Conservation (phyloP, 2,113 vertebrate genomes). For the Tamias sibiricus region DNA sequence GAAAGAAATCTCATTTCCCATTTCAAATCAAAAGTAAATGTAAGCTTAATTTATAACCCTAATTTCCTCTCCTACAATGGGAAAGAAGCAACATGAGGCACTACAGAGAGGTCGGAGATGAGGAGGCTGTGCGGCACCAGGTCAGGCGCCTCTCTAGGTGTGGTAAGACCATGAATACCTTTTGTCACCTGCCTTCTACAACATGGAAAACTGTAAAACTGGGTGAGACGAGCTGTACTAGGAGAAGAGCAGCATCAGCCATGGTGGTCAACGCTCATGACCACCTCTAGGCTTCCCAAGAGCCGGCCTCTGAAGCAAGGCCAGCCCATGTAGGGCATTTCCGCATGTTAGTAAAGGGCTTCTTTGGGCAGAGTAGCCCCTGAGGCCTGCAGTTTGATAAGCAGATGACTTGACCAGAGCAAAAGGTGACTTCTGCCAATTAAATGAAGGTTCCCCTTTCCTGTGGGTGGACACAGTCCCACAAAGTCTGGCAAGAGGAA, state of each 20-base stretch:
- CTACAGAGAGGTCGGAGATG: not conserved
- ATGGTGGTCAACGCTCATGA: not conserved
- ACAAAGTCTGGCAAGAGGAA: not conserved
- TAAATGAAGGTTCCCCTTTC: not conserved
- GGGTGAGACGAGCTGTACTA: not conserved
- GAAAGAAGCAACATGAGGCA: not conserved
- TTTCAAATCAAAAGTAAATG: conserved; percentile 52
- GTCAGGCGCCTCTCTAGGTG: not conserved
- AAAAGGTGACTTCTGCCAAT: not conserved
- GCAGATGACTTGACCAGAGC: not conserved
- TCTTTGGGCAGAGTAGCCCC: not conserved
- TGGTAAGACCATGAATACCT: not conserved
- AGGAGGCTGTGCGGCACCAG: not conserved
- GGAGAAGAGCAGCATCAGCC: not conserved
- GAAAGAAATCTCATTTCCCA: conserved; percentile 55
- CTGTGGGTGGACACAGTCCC: not conserved
- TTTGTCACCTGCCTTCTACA: not conserved
- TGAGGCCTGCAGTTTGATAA: not conserved
- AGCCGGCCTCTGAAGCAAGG: not conserved
- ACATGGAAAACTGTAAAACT: not conserved
- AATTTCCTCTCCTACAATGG: conserved; percentile 32
- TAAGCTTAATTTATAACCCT: conserved; percentile 25
- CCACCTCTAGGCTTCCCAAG: not conserved
- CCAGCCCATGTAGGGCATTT: not conserved
- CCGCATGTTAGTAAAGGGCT: not conserved